Percentiles rank a stretch among this genome's conserved stretches.
phyloP scores from a whole-genome alignment of 2,888 invertebrate species.

The Hedya salicella region DNA sequence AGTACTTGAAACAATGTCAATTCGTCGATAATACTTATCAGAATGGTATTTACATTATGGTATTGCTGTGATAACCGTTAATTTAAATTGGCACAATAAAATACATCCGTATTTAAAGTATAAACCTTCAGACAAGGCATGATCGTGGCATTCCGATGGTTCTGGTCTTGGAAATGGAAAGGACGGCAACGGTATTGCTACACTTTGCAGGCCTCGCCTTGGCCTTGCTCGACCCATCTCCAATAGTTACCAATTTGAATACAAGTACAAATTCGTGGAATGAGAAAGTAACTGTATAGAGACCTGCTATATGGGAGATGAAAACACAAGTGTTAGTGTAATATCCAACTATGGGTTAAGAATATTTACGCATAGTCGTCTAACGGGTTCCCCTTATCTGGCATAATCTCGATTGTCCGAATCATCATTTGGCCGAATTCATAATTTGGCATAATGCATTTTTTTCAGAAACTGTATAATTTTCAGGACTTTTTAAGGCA shows the following conservation, averaged over 20 bases:
- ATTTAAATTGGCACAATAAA: conserved; percentile 8
- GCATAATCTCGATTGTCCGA: too few species aligned
- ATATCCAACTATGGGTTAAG: too few species aligned
- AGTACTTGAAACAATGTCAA: background rate
- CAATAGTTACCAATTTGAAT: background rate
- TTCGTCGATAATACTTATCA: conserved; percentile 8
- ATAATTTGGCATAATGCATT: too few species aligned
- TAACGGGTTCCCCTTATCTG: too few species aligned
- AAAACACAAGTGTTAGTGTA: too few species aligned
- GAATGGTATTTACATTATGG: background rate
- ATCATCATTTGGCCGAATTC: too few species aligned
- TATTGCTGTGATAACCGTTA: background rate
- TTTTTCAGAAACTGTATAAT: too few species aligned
- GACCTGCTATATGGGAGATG: too few species aligned
- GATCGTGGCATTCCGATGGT: conserved; percentile 15
- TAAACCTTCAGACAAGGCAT: conserved; percentile 17
- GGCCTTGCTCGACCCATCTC: conserved; percentile 33
- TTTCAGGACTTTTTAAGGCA: too few species aligned
- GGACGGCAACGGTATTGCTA: conserved; percentile 32
- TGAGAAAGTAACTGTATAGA: too few species aligned
- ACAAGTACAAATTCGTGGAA: background rate
- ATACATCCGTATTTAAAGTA: conserved; percentile 13
- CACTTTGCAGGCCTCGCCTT: conserved; percentile 3
- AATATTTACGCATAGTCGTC: too few species aligned
- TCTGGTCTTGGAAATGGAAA: conserved; percentile 36